Base-by-base conservation (phyloP, 2,797 vertebrate species). In the Sebastes hubbsi region DNA sequence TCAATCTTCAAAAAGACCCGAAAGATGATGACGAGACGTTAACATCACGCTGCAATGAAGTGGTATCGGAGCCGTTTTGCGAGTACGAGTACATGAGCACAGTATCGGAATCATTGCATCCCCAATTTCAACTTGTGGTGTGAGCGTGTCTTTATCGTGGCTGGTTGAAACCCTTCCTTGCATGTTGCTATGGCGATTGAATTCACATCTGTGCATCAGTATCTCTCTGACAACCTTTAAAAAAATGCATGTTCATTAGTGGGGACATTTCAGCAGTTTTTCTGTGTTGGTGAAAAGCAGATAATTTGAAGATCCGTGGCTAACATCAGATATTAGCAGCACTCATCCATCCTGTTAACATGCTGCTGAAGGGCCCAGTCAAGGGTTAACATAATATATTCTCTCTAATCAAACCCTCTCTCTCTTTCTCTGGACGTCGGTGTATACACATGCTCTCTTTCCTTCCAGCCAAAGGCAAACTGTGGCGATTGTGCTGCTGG, bases 341-440 rank as follows among this genome's bases (percentile, higher is more conserved):
- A 20, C 63, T 76, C 62, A 54, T 81, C 62, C 66, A 76, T 82
- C 65, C 32, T 71, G 25, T 59, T 18, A 78, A 68, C 34, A 58
- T 52, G 46, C 36, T 74, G 74, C 30, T 78, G 20, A 66, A 56
- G 22, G 56, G 46, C n/a, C 58, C 42, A 38, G 60, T 71, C 80
- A 6, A 3, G 4, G 62, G 73, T 79, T 32, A 49, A 75, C 24
- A n/a, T 60, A 8, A 75, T 56, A 34, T 65, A 60, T 64, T 70
- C 60, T 25, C 29, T 22, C 22, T 18, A 27, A 58, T 83, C 71
- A 42, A 70, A 32, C 55, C 34, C 18, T 59, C 16, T 22, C 24
- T 60, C 67, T 38, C 32, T 63, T 46, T 46, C 25, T 38, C 54
- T 75, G 18, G 22, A 85, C 76, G 25, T 38, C 54, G 20, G 49